phyloP scores from a whole-genome alignment of 2,113 vertebrate species.

The Sterrhoptilus dennistouni region DNA sequence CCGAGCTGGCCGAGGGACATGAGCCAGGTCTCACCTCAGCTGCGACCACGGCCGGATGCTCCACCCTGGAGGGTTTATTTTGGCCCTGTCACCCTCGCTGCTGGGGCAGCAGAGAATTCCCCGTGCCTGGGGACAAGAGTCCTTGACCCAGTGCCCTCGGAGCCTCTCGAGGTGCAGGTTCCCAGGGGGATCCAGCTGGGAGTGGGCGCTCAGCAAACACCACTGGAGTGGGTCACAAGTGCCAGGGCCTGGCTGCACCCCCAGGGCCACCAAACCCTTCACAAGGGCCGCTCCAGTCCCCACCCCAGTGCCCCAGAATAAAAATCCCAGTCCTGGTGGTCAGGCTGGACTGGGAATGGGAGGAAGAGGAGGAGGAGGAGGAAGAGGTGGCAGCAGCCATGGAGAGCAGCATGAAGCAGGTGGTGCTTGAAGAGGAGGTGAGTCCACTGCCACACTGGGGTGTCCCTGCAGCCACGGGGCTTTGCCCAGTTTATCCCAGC shows the following conservation, averaged over 20 bases:
- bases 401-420: conserved; percentile 22
- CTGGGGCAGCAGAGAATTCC: background rate
- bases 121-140: background rate
- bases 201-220: background rate
- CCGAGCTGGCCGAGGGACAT: accelerated
- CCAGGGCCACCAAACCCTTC: background rate
- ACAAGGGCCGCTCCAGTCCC: accelerated
- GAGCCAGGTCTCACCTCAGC: background rate
- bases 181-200: background rate
- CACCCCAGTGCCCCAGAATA: background rate
- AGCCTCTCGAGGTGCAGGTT: background rate
- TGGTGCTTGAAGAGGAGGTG: conserved; percentile 48
- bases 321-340: accelerated
- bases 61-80: conserved; percentile 22
- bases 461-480: background rate
- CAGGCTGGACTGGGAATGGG: background rate
- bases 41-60: accelerated
- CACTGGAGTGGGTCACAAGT: background rate
- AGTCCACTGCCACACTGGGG: accelerated
- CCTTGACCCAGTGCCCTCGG: background rate
- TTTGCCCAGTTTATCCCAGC: background rate
- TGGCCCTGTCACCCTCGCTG: background rate
- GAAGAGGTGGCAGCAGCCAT: background rate
- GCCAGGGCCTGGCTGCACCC: accelerated
- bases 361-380: background rate